Conservation (phyloP, 1,140 invertebrate genomes). For the Agraylea sexmaculata region DNA sequence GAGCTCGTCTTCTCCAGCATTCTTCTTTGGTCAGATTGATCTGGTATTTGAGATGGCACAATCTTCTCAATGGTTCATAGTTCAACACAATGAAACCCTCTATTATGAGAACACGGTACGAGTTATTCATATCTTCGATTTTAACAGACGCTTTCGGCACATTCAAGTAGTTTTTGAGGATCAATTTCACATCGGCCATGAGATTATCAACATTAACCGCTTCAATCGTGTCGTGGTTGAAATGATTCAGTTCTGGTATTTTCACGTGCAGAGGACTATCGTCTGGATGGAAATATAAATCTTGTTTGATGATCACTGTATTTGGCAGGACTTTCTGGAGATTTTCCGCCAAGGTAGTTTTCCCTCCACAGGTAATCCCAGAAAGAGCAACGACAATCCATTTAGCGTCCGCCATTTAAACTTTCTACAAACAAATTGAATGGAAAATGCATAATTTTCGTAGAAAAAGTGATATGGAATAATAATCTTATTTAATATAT, state of each 20-base stretch:
- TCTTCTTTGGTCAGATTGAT: slow-evolving; percentile 41
- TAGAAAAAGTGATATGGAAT: too few species aligned
- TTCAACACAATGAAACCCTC: slow-evolving; percentile 54
- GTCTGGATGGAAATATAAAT: slow-evolving; percentile 46
- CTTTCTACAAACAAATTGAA: too few species aligned
- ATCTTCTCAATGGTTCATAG: slow-evolving; percentile 36
- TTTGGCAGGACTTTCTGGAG: slow-evolving; percentile 31
- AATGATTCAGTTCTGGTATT: slow-evolving; percentile 44
- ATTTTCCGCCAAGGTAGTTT: slow-evolving; percentile 42
- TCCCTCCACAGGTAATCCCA: slow-evolving; percentile 51
- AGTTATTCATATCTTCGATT: slow-evolving; percentile 14
- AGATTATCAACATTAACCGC: slow-evolving; percentile 50
- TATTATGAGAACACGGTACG: slow-evolving; percentile 38
- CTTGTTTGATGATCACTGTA: slow-evolving; percentile 44
- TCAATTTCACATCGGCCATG: slow-evolving; percentile 34
- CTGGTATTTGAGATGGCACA: slow-evolving; percentile 47
- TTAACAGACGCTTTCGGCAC: neutral
- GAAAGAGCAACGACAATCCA: slow-evolving; percentile 46
- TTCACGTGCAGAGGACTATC: slow-evolving; percentile 41
- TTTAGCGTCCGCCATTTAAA: too few species aligned
- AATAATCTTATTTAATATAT: too few species aligned
- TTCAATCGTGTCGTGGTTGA: slow-evolving; percentile 51
- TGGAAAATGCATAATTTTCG: too few species aligned
- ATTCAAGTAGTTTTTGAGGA: slow-evolving; percentile 20
- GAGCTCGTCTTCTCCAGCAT: slow-evolving; percentile 38